A percentile compares a stretch with the other conserved stretches of the same genome.
phyloP scores from a whole-genome alignment of 30 jellyfish, hydroid and myxozoan genomes.

The Hydractinia echinata region DNA sequence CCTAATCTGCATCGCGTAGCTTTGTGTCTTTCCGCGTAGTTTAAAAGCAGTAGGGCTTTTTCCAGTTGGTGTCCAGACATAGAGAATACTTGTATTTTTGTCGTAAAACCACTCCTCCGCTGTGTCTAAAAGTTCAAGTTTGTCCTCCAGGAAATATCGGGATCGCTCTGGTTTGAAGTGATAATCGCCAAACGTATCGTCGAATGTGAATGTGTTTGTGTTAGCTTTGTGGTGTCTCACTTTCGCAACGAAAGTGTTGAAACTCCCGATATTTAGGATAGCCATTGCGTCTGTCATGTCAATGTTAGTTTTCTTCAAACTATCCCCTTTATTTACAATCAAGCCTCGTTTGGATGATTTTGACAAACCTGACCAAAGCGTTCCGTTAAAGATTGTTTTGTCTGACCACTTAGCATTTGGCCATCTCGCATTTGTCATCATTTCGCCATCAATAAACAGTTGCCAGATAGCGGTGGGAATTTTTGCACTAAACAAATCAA shows the following conservation, averaged over 20 bases:
- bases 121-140: constrained; percentile 32
- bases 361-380: constrained; percentile 14
- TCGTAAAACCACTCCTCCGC: constrained; percentile 43
- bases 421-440: constrained; percentile 48
- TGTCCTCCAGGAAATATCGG: constrained; percentile 33
- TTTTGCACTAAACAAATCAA: constrained; percentile 25
- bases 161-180: constrained; percentile 15
- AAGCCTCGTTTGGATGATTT: constrained; percentile 17
- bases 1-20: constrained; percentile 17
- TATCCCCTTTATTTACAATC: constrained; percentile 29
- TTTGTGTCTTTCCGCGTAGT: constrained; percentile 37
- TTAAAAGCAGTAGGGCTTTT: constrained; percentile 10
- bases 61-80: constrained; percentile 25
- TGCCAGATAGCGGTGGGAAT: constrained; percentile 19
- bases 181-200: constrained; percentile 24
- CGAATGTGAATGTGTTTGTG: constrained; percentile 15
- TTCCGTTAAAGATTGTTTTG: constrained; percentile 34
- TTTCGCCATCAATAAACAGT: constrained; percentile 17
- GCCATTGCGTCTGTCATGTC: constrained; percentile 51
- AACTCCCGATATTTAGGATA: constrained; percentile 32
- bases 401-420: constrained; percentile 44
- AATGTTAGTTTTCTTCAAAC: constrained; percentile 13
- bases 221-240: constrained; percentile 34
- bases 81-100: constrained; percentile 13
- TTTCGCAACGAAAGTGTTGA: constrained; percentile 34